Percentiles rank a stretch among this genome's conserved stretches.
phyloP scores from a whole-genome alignment of 2,888 invertebrate genomes.

The Scrobipalpa atriplicella region DNA sequence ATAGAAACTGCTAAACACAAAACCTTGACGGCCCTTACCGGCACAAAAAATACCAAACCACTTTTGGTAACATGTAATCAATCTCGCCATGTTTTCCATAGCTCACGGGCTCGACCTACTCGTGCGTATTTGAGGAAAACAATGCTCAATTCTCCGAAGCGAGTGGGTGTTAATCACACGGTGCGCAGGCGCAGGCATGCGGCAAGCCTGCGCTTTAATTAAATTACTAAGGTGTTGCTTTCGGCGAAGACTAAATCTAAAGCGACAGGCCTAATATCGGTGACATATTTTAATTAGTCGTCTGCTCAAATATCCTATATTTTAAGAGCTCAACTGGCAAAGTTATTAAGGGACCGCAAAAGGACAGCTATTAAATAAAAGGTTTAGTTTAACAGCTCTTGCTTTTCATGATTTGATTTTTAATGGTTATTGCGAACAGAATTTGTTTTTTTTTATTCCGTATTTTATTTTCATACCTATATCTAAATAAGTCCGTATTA shows the following conservation, averaged over 20 bases:
- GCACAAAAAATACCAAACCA: not conserved
- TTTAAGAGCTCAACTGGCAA: not conserved
- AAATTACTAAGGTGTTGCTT: slow-evolving; percentile 50
- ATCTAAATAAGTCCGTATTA: not conserved
- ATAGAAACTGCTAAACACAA: not conserved
- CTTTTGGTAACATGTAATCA: not conserved
- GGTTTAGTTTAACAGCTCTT: too few relatives aligned
- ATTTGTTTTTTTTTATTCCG: too few relatives aligned
- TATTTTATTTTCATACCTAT: not conserved
- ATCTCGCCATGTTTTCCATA: slow-evolving; percentile 14
- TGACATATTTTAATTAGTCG: too few relatives aligned
- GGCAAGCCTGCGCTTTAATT: slow-evolving; percentile 49
- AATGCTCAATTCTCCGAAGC: slow-evolving; percentile 43
- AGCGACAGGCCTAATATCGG: not conserved
- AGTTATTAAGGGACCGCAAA: too few relatives aligned
- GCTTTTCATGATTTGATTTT: too few relatives aligned
- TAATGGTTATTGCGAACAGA: too few relatives aligned
- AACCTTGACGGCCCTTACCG: not conserved
- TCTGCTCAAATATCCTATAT: not conserved
- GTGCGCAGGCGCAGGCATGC: slow-evolving; percentile 41
- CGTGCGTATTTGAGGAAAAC: slow-evolving; percentile 42
- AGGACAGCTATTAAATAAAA: too few relatives aligned
- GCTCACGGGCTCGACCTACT: slow-evolving; percentile 29
- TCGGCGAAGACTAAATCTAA: slow-evolving; percentile 23
- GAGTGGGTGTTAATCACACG: slow-evolving; percentile 54